These are phyloP conservation scores for Burhinus oedicnemus DNA, from an alignment of 2,113 vertebrate genomes.

Conservation along the genomic window DNA sequence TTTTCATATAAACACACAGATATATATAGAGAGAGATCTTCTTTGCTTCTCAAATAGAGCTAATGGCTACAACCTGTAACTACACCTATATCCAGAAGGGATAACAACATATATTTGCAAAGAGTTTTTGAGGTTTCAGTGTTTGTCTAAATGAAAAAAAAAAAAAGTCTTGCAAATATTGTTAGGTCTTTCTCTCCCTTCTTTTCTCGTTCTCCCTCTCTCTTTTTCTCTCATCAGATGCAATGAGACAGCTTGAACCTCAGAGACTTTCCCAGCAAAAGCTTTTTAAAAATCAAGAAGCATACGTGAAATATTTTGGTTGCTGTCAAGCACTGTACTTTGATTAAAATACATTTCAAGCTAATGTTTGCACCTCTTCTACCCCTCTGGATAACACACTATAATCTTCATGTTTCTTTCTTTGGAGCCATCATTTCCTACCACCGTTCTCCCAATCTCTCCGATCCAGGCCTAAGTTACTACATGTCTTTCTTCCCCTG, in stretches of 20 bases:
- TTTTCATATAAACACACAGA: background rate
- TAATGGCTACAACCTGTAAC: background rate
- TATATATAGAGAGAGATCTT: background rate
- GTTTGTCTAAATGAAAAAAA: background rate
- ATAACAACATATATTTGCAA: background rate
- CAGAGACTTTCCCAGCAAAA: background rate
- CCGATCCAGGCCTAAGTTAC: too few species aligned
- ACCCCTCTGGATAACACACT: background rate
- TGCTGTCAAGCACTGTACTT: background rate
- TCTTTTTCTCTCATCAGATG: background rate
- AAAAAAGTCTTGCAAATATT: background rate
- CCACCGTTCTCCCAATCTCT: too few species aligned
- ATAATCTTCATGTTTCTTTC: too few species aligned
- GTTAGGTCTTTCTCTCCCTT: fast-evolving
- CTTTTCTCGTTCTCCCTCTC: background rate
- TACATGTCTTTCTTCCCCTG: too few species aligned
- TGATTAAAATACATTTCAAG: background rate
- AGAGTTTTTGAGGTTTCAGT: background rate
- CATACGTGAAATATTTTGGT: fast-evolving
- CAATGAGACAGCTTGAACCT: background rate
- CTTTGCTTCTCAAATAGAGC: background rate
- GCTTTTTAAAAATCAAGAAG: background rate
- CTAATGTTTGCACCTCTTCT: background rate
- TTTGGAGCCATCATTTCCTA: too few species aligned
- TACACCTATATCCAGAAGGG: background rate